These are phyloP conservation scores for Aurelia sp. DNA, from an alignment of 30 jellyfish, hydroid and myxozoan genomes.

Conservation along the genomic window DNA sequence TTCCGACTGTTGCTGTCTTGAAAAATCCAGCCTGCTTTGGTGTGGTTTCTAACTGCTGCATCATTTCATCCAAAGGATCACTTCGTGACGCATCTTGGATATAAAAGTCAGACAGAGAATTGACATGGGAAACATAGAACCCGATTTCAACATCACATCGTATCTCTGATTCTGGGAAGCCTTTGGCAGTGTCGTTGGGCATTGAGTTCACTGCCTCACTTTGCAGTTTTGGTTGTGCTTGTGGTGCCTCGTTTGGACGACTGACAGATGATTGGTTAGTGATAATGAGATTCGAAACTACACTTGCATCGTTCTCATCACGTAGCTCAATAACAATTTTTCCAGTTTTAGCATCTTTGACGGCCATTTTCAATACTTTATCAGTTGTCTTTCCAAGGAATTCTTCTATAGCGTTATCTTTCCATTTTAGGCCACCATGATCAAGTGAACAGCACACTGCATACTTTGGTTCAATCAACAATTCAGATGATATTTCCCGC, in stretches of 20 bases:
- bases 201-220: no score
- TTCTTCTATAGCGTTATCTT: conserved; percentile 59
- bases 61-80: conserved; percentile 30
- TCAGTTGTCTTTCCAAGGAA: conserved; percentile 57
- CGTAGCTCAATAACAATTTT: conserved; percentile 45
- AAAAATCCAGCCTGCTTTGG: not conserved
- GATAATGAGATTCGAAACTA: conserved; percentile 8
- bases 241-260: not conserved
- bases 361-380: conserved; percentile 69
- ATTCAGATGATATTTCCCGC: conserved; percentile 20
- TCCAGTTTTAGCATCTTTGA: conserved; percentile 33
- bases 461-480: conserved; percentile 41
- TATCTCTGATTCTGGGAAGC: not conserved
- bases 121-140: conserved; percentile 29
- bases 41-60: not conserved
- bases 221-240: not conserved
- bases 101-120: conserved; percentile 28
- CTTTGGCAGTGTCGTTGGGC: no score
- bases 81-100: conserved; percentile 20
- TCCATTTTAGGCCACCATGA: conserved; percentile 29
- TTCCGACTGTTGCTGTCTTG: conserved; percentile 18
- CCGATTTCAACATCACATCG: conserved; percentile 1
- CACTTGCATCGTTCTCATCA: conserved; percentile 17
- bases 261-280: conserved; percentile 1
- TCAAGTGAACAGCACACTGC: conserved; percentile 52